Percentiles rank a stretch among this genome's conserved stretches.
Conservation (phyloP, 1,140 invertebrate genomes). For the Drosophila parabipectinata region DNA sequence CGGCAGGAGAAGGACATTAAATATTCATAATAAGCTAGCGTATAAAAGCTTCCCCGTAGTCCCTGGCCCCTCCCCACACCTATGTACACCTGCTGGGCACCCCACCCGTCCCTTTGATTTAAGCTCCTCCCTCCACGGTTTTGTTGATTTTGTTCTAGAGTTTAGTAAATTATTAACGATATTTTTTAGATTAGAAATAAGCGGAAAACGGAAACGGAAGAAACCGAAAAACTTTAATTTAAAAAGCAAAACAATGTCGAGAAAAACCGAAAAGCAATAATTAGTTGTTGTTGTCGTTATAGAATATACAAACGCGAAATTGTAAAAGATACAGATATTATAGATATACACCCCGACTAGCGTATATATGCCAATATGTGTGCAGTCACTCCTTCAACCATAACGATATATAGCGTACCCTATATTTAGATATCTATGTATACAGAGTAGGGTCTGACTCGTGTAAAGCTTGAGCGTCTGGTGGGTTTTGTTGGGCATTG, state of each 20-base stretch:
- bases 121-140: constrained; percentile 57
- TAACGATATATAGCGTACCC: constrained; percentile 51
- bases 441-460: constrained; percentile 66
- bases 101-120: constrained; percentile 50
- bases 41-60: constrained; percentile 38
- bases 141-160: constrained; percentile 80
- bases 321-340: constrained; percentile 51
- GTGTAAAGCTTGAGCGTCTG: constrained; percentile 74
- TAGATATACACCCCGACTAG: constrained; percentile 68
- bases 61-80: neutral
- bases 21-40: constrained; percentile 77
- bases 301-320: constrained; percentile 61
- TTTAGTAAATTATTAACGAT: constrained; percentile 80
- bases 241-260: constrained; percentile 48
- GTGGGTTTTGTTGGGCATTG: constrained; percentile 80
- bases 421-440: constrained; percentile 61
- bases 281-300: constrained; percentile 82
- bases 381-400: constrained; percentile 75
- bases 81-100: constrained; percentile 30
- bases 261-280: constrained; percentile 81
- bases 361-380: constrained; percentile 15
- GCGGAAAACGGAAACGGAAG: constrained; percentile 3
- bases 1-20: constrained; percentile 47
- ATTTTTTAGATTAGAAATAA: constrained; percentile 51
- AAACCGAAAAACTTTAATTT: constrained; percentile 5